phyloP scores from a whole-genome alignment of 2,797 vertebrate genomes.

The Argyrosomus regius region DNA sequence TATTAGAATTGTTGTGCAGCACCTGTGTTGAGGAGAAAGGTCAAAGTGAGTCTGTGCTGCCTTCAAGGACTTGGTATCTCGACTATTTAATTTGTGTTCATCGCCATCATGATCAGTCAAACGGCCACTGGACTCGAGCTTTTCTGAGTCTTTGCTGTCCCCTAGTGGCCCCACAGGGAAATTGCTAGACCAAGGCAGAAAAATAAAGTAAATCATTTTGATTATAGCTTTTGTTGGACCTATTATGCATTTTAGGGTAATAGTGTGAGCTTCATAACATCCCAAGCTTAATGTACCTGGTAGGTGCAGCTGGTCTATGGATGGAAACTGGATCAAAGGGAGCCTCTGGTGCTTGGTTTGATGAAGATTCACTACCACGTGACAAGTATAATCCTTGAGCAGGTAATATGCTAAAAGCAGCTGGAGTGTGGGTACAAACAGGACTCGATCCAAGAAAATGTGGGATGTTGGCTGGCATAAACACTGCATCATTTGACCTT shows the following conservation, averaged over 20 bases:
- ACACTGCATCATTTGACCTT: background rate
- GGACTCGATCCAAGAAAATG: background rate
- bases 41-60: slow-evolving; percentile 2
- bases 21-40: slow-evolving; percentile 42
- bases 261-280: slow-evolving; percentile 8
- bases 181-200: slow-evolving; percentile 16
- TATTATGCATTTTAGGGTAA: background rate
- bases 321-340: slow-evolving; percentile 2
- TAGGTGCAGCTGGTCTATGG: slow-evolving; percentile 8
- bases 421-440: background rate
- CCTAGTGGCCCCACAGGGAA: slow-evolving; percentile 49
- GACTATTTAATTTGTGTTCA: background rate
- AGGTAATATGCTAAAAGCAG: slow-evolving; percentile 13
- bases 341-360: background rate
- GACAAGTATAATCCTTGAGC: slow-evolving; percentile 19
- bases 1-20: slow-evolving; percentile 4
- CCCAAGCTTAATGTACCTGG: slow-evolving; percentile 21
- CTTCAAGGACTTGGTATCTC: slow-evolving; percentile 4
- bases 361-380: background rate
- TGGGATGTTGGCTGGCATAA: slow-evolving; percentile 6
- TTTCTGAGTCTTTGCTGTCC: slow-evolving; percentile 42
- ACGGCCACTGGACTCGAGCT: background rate
- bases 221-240: background rate
- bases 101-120: background rate
- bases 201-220: background rate